Percentiles rank a stretch among this genome's conserved stretches.
Conservation (phyloP, 2,888 invertebrate species). For the Itoplectis maculator region DNA sequence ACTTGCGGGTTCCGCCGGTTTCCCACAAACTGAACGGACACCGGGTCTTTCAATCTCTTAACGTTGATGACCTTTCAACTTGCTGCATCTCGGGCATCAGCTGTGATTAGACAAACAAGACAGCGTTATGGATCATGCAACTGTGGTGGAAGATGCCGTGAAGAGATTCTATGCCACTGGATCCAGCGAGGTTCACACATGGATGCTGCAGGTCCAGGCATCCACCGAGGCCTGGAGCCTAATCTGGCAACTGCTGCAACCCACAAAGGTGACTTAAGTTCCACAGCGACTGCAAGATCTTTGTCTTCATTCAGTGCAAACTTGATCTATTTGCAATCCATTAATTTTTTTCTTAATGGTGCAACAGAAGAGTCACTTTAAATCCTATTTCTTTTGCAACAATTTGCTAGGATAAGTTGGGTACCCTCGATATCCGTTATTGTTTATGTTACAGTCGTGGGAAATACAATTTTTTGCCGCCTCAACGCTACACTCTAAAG, state of each 20-base stretch:
- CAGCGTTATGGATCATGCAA: constrained; percentile 80
- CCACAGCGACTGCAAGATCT: background rate
- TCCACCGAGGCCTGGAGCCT: constrained; percentile 97
- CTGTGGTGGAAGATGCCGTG: constrained; percentile 84
- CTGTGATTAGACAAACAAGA: background rate
- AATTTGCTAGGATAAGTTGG: too few species aligned
- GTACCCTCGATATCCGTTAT: background rate
- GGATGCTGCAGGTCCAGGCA: constrained; percentile 94
- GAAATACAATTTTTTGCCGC: constrained; percentile 98
- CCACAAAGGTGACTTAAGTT: constrained; percentile 88
- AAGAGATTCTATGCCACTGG: constrained; percentile 87
- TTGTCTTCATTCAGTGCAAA: background rate
- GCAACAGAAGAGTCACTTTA: too few species aligned
- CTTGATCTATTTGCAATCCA: too few species aligned
- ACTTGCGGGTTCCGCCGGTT: constrained; percentile 5
- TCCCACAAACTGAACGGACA: constrained; percentile 21
- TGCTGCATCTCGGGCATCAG: background rate
- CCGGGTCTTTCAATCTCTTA: background rate
- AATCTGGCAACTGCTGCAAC: constrained; percentile 94
- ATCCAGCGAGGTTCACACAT: constrained; percentile 92
- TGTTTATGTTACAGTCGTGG: constrained; percentile 87
- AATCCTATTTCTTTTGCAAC: too few species aligned
- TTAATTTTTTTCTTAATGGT: background rate
- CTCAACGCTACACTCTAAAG: constrained; percentile 94
- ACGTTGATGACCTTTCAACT: background rate